Conservation (phyloP, 2,888 invertebrate genomes). For the Andrena fulva region DNA sequence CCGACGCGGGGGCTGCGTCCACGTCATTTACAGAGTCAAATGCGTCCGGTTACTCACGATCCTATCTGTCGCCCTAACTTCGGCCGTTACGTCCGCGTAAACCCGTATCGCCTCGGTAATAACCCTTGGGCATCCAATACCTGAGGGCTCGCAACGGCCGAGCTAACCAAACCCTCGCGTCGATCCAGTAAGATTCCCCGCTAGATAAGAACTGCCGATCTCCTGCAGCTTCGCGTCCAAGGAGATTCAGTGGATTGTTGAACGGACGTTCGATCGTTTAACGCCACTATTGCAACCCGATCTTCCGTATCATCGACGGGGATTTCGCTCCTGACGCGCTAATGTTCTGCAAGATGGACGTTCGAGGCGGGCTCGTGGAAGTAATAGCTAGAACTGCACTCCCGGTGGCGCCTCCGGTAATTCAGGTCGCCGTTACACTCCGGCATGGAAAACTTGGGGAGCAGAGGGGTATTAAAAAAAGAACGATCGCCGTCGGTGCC, state of each 20-base stretch:
- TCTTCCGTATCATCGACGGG: slow-evolving; percentile 6
- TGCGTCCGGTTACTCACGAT: slow-evolving; percentile 67
- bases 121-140: slow-evolving; percentile 58
- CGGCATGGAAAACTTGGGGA: no score
- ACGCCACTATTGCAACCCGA: slow-evolving; percentile 9
- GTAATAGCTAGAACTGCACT: no score
- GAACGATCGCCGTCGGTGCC: no score
- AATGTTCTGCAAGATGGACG: neutral
- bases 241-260: neutral
- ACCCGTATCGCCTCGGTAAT: slow-evolving; percentile 59
- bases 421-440: no score
- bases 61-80: slow-evolving; percentile 68
- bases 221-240: slow-evolving; percentile 13
- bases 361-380: no score
- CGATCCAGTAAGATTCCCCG: slow-evolving; percentile 45
- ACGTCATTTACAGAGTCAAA: slow-evolving; percentile 57
- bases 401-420: no score
- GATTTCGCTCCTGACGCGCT: slow-evolving; percentile 7
- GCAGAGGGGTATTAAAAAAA: no score
- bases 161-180: slow-evolving; percentile 31
- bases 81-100: slow-evolving; percentile 59
- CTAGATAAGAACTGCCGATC: slow-evolving; percentile 54
- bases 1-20: slow-evolving; percentile 40
- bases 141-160: slow-evolving; percentile 34
- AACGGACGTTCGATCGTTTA: slow-evolving; percentile 24